These are phyloP conservation scores for Cardiocondyla obscurior DNA, from an alignment of 1,140 invertebrate species.

Conservation along the genomic window DNA sequence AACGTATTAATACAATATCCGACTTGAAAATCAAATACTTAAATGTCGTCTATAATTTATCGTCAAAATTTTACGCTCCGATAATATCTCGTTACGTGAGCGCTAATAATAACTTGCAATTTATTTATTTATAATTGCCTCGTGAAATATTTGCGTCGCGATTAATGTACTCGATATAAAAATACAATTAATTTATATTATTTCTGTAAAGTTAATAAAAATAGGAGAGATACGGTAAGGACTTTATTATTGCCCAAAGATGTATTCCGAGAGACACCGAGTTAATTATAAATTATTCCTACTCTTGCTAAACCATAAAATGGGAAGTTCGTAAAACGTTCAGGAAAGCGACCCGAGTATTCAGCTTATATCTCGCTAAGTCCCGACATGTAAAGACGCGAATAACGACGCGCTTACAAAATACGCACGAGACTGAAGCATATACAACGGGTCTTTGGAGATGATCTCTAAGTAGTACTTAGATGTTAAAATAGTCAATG, in stretches of 20 bases:
- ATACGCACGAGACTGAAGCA: neutral
- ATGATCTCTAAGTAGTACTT: constrained; percentile 11
- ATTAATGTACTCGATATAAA: neutral
- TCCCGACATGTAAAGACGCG: neutral
- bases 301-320: neutral
- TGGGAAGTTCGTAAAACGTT: constrained; percentile 21
- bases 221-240: neutral
- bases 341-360: neutral
- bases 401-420: constrained; percentile 14
- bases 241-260: neutral
- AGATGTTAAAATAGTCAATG: constrained; percentile 40
- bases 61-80: too few relatives aligned
- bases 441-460: neutral
- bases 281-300: neutral
- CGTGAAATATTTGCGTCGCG: neutral
- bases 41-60: neutral
- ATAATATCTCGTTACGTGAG: neutral
- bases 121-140: neutral
- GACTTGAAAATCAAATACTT: neutral
- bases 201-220: neutral
- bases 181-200: neutral
- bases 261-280: neutral
- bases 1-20: constrained; percentile 21
- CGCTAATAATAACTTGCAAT: neutral
- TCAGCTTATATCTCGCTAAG: constrained; percentile 11